phyloP scores from a whole-genome alignment of 2,888 invertebrate species.

The Drosophila lutescens region DNA sequence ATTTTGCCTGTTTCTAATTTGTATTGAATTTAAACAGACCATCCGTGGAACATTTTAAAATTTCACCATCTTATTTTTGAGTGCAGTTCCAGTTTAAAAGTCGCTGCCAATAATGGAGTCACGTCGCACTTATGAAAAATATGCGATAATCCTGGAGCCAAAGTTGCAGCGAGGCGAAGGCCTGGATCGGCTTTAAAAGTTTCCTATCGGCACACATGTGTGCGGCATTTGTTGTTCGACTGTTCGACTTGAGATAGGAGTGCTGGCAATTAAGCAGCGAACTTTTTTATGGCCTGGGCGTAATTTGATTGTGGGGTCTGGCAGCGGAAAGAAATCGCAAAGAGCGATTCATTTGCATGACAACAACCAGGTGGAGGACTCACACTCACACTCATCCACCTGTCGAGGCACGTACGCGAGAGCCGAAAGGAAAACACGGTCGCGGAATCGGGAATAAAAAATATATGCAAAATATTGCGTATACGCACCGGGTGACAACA shows the following conservation, averaged over 20 bases:
- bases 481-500: conserved; percentile 54
- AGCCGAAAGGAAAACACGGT: conserved; percentile 43
- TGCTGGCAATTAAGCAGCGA: conserved; percentile 47
- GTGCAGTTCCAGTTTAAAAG: conserved; percentile 18
- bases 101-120: conserved; percentile 76
- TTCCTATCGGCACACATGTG: conserved; percentile 44
- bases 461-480: conserved; percentile 55
- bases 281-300: conserved; percentile 47
- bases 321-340: conserved; percentile 25
- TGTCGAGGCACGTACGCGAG: conserved; percentile 56
- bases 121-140: conserved; percentile 81
- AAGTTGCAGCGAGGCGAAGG: conserved; percentile 47
- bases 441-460: conserved; percentile 21
- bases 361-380: conserved; percentile 40
- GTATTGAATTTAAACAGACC: too few relatives aligned
- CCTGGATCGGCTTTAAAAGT: conserved; percentile 67
- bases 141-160: conserved; percentile 77
- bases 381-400: conserved; percentile 51
- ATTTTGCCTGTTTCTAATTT: too few relatives aligned
- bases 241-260: conserved; percentile 38
- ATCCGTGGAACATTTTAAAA: too few relatives aligned
- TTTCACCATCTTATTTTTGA: conserved; percentile 4
- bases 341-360: conserved; percentile 60
- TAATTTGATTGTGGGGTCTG: conserved; percentile 39
- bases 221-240: conserved; percentile 14